Evolutionary conservation across 2,113 vertebrate genomes (phyloP).

Genomic region (Panthera tigris): DNA sequence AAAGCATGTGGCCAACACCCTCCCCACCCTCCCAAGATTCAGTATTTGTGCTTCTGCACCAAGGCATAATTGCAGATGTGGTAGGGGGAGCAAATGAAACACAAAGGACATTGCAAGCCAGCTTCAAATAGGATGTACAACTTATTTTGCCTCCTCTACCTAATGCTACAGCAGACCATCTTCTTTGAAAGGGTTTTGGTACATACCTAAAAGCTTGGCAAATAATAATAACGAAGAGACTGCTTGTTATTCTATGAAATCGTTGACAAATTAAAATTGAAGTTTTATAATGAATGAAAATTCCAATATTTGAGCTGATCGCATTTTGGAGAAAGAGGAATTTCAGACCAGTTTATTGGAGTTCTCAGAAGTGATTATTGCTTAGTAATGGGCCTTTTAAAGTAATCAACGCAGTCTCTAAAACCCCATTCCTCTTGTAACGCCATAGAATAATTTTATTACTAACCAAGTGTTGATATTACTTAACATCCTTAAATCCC

Average conservation of each 20-base stretch:
- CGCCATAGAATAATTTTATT: conserved; percentile 24
- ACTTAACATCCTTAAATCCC: not conserved
- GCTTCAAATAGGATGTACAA: not conserved
- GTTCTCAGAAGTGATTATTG: conserved; percentile 36
- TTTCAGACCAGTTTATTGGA: not conserved
- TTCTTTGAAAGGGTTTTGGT: not conserved
- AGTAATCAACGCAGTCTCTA: not conserved
- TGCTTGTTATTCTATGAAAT: not conserved
- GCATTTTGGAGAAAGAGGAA: not conserved
- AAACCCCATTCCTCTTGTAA: not conserved
- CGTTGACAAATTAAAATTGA: not conserved
- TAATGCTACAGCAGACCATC: not conserved
- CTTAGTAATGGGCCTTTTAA: conserved; percentile 22
- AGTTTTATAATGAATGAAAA: not conserved
- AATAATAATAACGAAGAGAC: not conserved
- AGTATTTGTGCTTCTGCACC: not conserved
- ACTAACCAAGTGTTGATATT: not conserved
- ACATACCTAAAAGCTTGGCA: not conserved
- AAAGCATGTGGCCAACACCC: not conserved
- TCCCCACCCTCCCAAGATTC: not conserved
- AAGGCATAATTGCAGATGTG: not conserved
- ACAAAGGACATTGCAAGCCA: not conserved
- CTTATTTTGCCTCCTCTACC: not conserved
- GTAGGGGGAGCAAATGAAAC: not conserved
- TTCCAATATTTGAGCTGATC: not conserved